phyloP scores from a whole-genome alignment of 2,797 vertebrate species.

The Denticeps clupeoides region DNA sequence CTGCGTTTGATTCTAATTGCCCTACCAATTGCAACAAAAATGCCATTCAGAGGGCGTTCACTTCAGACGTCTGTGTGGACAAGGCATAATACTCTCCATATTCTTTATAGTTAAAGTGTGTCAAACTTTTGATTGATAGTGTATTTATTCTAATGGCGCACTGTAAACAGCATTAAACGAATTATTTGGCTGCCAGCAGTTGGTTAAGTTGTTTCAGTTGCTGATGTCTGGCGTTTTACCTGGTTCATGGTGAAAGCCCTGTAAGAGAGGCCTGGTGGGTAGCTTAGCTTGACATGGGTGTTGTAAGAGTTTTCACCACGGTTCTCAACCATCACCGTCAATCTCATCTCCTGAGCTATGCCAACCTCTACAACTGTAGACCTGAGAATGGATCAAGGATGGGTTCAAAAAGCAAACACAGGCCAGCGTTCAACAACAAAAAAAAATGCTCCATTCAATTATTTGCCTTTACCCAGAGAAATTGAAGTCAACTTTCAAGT shows the following conservation, averaged over 20 bases:
- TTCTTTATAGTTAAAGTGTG: no score
- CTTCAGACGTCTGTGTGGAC: no score
- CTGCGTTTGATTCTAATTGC: no score
- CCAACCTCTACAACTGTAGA: constrained; percentile 54
- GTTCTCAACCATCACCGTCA: constrained; percentile 59
- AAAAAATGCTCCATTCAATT: no score
- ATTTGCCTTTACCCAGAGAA: constrained; percentile 51
- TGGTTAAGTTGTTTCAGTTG: no score
- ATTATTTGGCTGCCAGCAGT: no score
- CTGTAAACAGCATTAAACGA: no score
- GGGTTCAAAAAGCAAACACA: not conserved
- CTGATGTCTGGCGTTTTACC: constrained; percentile 46
- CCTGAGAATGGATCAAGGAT: constrained; percentile 21
- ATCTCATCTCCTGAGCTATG: constrained; percentile 50
- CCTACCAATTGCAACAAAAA: no score
- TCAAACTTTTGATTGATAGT: no score
- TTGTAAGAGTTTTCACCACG: constrained; percentile 67
- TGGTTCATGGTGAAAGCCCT: constrained; percentile 43
- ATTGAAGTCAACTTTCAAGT: constrained; percentile 59
- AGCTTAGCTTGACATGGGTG: constrained; percentile 48
- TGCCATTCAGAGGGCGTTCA: no score
- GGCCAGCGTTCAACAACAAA: not conserved
- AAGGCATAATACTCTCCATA: no score
- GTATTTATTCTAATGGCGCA: no score
- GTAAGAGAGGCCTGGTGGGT: constrained; percentile 64